These are phyloP conservation scores for Seira musarum DNA, from an alignment of 2,888 invertebrate genomes.

Conservation along the genomic window DNA sequence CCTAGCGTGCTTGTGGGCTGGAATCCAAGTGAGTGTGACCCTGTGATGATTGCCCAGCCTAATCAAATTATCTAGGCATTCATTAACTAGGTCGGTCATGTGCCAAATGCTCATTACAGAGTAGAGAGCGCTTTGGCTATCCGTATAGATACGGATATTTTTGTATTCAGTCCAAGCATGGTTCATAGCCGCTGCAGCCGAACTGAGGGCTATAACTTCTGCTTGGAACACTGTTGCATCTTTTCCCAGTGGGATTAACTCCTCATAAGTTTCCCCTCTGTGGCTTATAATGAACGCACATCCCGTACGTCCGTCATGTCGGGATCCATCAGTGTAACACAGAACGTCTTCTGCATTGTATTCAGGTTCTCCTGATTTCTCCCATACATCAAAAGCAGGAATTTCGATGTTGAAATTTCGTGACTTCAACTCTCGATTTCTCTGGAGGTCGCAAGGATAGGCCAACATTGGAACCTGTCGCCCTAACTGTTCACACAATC, in stretches of 20 bases:
- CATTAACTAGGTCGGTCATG: slow-evolving; percentile 18
- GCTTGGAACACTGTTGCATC: slow-evolving; percentile 37
- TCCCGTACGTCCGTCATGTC: slow-evolving; percentile 22
- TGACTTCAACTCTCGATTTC: background rate
- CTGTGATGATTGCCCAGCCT: background rate
- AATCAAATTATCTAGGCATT: background rate
- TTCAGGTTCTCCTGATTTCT: background rate
- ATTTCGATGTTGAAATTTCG: background rate
- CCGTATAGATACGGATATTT: slow-evolving; percentile 23
- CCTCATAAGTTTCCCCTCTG: background rate
- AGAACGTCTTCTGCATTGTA: background rate
- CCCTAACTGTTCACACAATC: background rate
- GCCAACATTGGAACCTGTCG: background rate
- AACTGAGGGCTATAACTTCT: slow-evolving; percentile 27
- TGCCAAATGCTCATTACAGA: slow-evolving; percentile 16
- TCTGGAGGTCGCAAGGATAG: slow-evolving; percentile 9
- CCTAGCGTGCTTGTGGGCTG: slow-evolving; percentile 21
- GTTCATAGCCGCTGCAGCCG: background rate
- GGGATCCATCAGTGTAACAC: slow-evolving; percentile 43
- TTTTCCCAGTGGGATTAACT: slow-evolving; percentile 22
- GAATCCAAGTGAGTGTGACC: slow-evolving; percentile 44
- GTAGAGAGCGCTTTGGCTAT: slow-evolving; percentile 29
- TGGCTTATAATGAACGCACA: background rate
- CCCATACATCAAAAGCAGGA: slow-evolving; percentile 2
- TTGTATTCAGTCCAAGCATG: background rate